Base-by-base conservation (phyloP, 2,113 vertebrate species). In the Lepisosteus oculatus region DNA sequence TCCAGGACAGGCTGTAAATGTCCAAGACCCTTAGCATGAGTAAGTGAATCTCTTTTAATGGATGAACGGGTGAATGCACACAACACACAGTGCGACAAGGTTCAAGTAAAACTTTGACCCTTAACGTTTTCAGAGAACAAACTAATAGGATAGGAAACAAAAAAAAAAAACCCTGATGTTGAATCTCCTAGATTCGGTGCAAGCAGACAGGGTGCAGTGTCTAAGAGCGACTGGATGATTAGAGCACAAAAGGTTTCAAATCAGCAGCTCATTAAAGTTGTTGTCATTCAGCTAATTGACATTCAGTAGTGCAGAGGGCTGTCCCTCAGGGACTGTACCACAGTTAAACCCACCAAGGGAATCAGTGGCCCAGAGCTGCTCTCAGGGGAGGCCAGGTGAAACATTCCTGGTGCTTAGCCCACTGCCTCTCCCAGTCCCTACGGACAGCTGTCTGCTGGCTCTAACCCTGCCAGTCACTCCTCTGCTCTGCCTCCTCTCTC, bases 211-310 rank as follows among this genome's bases (percentile, higher is more conserved):
- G 44, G 44, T 63, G 67, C 4, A 59, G 70, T 8, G 61, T 3
- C 43, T 45, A 45, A 55, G 9, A 61, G 63, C 77, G 78, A 72
- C 63, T 64, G 43, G 73, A 61, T 78, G 62, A 69, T 73, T 75
- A 63, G 72, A 75, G 73, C 79, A 83, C 78, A 79, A 69, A 81
- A 51, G 47, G 47, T 51, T 5, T 84, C 85, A 80, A 90, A 89
- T 90, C 87, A 86, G 82, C 75, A 78, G 79, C 85, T 91, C 88
- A 92, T 92, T 89, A 89, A 81, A 80, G 77, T 79, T 86, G 81
- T 80, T 86, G 88, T 88, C 79, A 80, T 77, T 78, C 76, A 82
- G 76, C 80, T 90, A 87, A 90, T 89, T 88, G 86, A 84, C 81
- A 85, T 81, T 86, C 83, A 81, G 77, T 80, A 71, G 79, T 80